Evolutionary conservation across 2,797 vertebrate genomes (phyloP).

Genomic region (Philypnodon macrostomus): DNA sequence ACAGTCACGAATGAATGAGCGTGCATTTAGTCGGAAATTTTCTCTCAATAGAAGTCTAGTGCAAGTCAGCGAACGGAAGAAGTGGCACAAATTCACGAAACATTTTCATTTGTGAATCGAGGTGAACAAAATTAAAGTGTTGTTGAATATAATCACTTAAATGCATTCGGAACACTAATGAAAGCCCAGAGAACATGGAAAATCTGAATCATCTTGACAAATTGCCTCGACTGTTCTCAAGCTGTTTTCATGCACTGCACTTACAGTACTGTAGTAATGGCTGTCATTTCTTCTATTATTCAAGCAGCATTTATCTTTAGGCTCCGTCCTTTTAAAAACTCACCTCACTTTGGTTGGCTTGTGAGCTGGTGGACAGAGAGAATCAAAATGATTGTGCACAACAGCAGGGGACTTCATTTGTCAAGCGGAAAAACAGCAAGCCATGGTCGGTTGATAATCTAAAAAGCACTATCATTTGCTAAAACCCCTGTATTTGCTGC

Average conservation of each 20-base stretch:
- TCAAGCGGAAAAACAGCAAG: conserved; percentile 9
- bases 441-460: background rate
- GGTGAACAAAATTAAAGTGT: background rate
- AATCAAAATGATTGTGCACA: conserved; percentile 26
- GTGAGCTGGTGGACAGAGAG: conserved; percentile 5
- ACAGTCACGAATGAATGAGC: conserved; percentile 41
- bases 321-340: conserved; percentile 8
- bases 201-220: background rate
- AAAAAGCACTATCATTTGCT: conserved; percentile 3
- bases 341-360: conserved; percentile 13
- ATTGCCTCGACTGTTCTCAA: conserved; percentile 1
- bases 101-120: background rate
- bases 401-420: conserved; percentile 16
- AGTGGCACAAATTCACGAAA: background rate
- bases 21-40: conserved; percentile 40
- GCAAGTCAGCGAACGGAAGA: conserved; percentile 27
- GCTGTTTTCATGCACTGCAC: conserved; percentile 1
- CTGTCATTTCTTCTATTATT: conserved; percentile 1
- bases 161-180: too few species aligned
- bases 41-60: conserved; percentile 36
- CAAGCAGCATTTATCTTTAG: conserved; percentile 9
- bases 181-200: background rate
- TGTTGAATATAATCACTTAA: background rate
- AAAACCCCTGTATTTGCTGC: conserved; percentile 10
- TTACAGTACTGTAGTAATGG: conserved; percentile 3